Base-by-base conservation (phyloP, 2,888 invertebrate species). In the Galeopsomyia nigrocyanea region DNA sequence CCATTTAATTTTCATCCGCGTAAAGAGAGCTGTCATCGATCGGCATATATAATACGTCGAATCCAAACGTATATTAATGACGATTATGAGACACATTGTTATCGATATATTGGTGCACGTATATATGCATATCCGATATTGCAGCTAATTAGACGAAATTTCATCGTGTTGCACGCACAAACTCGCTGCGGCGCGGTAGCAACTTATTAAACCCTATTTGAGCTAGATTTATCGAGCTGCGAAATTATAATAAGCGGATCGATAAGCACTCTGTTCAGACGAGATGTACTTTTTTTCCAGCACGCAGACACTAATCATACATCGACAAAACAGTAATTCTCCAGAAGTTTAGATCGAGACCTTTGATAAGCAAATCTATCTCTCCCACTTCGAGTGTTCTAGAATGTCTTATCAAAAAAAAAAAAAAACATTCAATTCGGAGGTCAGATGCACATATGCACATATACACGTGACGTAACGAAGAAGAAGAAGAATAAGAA, bases 361-460 rank as follows among this genome's bases (percentile, higher is more conserved):
- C 66, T 66, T 71, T 50, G 61, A 61, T 71, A 49, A 55, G 14
- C 6, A 5, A 14, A 21, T 51, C 16, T 5, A 26, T 62, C 7
- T 57, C 17, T 63, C 57, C 22, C 21, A 19, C 21, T 21, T 21
- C 10, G 17, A 5, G n/a, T 6, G 3, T 50, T 51, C 65, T 62
- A 66, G n/a, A 31, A 39, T 56, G 17, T 53, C 53, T 73, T 66
- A 62, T 62, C 53, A 47, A 63, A 47, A n/a, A 68, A 63, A 64
- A 47, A 47, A 63, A 47, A n/a, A 68, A 63, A 64, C 50, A 13
- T 50, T 60, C 17, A 39, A 70, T 70, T 64, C 55, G 39, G 75
- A 75, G 72, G 73, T 75, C 75, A 75, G 73, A 62, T 73, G 66
- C 21, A 70, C 75, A 39, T 26, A 5, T 5, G 26, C 26, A 5